Conservation (phyloP, 2,113 vertebrate species). For the Nothocercus julius region DNA sequence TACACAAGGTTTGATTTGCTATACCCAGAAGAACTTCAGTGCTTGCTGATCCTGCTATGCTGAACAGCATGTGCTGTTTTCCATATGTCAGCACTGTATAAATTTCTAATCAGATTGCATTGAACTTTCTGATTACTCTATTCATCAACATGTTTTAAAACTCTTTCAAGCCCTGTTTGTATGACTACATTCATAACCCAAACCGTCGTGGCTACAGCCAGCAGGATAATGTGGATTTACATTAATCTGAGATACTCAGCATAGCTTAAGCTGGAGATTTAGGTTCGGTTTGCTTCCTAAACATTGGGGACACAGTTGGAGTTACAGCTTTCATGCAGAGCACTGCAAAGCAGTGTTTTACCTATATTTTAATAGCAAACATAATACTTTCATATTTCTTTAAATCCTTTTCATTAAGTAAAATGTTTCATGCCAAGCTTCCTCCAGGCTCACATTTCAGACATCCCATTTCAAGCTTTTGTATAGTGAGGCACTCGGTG, state of each 20-base stretch:
- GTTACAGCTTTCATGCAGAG: slow-evolving; percentile 41
- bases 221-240: slow-evolving; percentile 70
- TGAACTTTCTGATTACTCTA: slow-evolving; percentile 62
- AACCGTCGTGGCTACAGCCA: slow-evolving; percentile 42
- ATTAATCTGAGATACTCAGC: slow-evolving; percentile 69
- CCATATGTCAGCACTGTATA: slow-evolving; percentile 6
- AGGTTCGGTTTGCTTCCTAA: slow-evolving; percentile 54
- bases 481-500: slow-evolving; percentile 29
- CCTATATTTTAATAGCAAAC: slow-evolving; percentile 52
- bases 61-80: neutral
- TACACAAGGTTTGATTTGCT: neutral
- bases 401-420: slow-evolving; percentile 68
- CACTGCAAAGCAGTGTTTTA: slow-evolving; percentile 43
- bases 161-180: slow-evolving; percentile 52
- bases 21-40: neutral
- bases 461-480: slow-evolving; percentile 53
- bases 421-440: slow-evolving; percentile 63
- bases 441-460: slow-evolving; percentile 61
- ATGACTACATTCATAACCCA: slow-evolving; percentile 52
- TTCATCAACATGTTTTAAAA: slow-evolving; percentile 64
- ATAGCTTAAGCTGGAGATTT: slow-evolving; percentile 69
- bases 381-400: slow-evolving; percentile 66
- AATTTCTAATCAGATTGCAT: slow-evolving; percentile 52
- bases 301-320: slow-evolving; percentile 28
- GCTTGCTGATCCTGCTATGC: neutral